A percentile compares a stretch with the other conserved stretches of the same genome.
Conservation (phyloP, 2,113 vertebrate species). For the Onychostruthus taczanowskii region DNA sequence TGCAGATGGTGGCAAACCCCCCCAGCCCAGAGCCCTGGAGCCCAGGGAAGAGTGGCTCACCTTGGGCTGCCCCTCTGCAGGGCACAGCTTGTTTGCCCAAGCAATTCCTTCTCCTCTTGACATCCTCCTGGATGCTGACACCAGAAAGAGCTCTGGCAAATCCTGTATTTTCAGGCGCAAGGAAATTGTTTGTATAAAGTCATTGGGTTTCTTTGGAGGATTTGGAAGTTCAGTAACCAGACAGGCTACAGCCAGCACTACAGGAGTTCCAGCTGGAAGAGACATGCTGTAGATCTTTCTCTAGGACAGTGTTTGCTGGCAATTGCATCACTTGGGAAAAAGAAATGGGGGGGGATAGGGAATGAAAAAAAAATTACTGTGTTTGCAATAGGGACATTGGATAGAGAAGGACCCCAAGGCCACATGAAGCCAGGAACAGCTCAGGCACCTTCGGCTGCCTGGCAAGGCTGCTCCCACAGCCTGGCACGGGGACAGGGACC, state of each 20-base stretch:
- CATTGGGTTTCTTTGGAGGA: neutral
- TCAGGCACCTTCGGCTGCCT: accelerated
- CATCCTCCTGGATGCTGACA: neutral
- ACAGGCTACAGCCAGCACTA: neutral
- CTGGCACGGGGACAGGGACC: accelerated
- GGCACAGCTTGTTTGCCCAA: neutral
- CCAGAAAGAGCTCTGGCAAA: neutral
- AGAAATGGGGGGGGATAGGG: neutral
- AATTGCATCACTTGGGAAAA: neutral
- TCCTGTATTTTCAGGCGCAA: neutral
- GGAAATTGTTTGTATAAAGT: neutral
- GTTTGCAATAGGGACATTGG: neutral
- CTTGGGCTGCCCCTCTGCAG: neutral
- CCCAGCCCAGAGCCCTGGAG: neutral
- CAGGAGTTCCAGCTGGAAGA: neutral
- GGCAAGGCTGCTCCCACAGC: neutral
- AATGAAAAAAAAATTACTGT: no score
- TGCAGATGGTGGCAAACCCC: neutral
- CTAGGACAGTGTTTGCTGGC: neutral
- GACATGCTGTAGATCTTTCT: neutral
- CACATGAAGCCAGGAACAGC: neutral
- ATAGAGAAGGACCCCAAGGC: neutral
- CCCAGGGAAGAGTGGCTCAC: accelerated
- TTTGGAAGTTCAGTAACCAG: neutral
- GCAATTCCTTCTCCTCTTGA: neutral